Evolutionary conservation across 2,888 invertebrate genomes (phyloP), one percentile per base, ranked within the genome.

Genomic region (Tachina fera): DNA sequence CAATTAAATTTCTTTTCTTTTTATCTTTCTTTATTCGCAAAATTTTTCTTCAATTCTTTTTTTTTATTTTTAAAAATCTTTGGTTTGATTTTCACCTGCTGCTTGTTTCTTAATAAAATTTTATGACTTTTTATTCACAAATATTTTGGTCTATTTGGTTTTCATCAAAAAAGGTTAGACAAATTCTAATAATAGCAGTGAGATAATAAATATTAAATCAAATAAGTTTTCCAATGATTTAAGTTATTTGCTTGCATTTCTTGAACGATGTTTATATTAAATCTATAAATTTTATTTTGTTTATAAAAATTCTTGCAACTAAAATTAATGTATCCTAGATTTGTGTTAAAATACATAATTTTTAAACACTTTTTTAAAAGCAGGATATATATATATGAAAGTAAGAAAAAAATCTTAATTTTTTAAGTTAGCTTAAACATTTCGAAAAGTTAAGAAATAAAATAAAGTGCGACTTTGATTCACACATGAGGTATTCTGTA

Each of bases 171-270:
- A 77, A 13, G 3, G 14, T 56, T 83, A 65, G 68, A 65, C 72
- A 67, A 51, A 51, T 53, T 80, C 86, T 83, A 86, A 78, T 77
- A 80, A 86, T 86, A 86, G 80, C 19, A 43, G 63, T 80, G 80
- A 86, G 80, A 77, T 76, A 83, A 86, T 77, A 16, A 61, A 60
- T 41, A 60, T 58, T 58, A 49, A 45, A 45, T 1, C 1, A 49
- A 49, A 19, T 61, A 61, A 8, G 10, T 10, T 72, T 58, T 72
- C 49, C 31, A 31, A 47, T 67, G 19, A 68, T 53, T 68, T 67
- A 76, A 65, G 19, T 71, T 63, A 68, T 82, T 65, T 60, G 13
- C 19, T 49, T 41, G 45, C 9, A 39, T 39, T n/a, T 56, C 61
- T 13, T 43, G 2, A 9, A 51, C 11, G 19, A 76, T 77, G 65